Conservation (phyloP, 2,797 vertebrate species). For the Sebastes iracundus region DNA sequence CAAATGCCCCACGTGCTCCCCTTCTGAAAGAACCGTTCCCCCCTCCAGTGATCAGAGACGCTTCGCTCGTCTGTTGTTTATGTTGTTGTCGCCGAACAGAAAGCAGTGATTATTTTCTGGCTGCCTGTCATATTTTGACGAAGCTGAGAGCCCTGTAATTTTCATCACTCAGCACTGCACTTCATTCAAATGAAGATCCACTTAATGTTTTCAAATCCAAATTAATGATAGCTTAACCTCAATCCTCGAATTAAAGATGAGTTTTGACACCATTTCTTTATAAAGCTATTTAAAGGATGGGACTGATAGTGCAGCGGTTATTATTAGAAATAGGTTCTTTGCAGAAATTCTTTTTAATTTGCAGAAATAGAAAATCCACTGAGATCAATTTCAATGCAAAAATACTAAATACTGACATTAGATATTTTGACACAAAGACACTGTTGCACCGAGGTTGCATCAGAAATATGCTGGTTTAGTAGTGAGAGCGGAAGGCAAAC, state of each 20-base stretch:
- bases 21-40: constrained; percentile 47
- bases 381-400: constrained; percentile 24
- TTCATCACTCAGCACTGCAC: constrained; percentile 52
- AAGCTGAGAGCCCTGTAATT: constrained; percentile 60
- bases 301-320: constrained; percentile 37
- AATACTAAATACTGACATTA: constrained; percentile 24
- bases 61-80: constrained; percentile 43
- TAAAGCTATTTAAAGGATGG: constrained; percentile 47
- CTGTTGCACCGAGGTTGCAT: constrained; percentile 38
- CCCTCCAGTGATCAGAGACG: constrained; percentile 60
- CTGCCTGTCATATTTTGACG: constrained; percentile 56
- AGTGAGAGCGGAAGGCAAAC: constrained; percentile 9
- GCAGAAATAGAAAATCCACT: constrained; percentile 37
- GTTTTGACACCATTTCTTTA: constrained; percentile 62
- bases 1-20: constrained; percentile 27
- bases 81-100: constrained; percentile 54
- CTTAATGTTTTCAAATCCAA: constrained; percentile 64
- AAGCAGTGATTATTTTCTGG: constrained; percentile 66
- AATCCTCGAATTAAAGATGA: constrained; percentile 60
- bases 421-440: constrained; percentile 25
- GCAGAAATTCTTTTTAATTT: constrained; percentile 38
- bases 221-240: constrained; percentile 76
- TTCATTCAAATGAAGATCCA: constrained; percentile 66
- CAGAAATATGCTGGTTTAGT: constrained; percentile 22
- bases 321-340: constrained; percentile 55